Conservation (phyloP, 2,797 vertebrate genomes). For the Nyctalus aviator region DNA sequence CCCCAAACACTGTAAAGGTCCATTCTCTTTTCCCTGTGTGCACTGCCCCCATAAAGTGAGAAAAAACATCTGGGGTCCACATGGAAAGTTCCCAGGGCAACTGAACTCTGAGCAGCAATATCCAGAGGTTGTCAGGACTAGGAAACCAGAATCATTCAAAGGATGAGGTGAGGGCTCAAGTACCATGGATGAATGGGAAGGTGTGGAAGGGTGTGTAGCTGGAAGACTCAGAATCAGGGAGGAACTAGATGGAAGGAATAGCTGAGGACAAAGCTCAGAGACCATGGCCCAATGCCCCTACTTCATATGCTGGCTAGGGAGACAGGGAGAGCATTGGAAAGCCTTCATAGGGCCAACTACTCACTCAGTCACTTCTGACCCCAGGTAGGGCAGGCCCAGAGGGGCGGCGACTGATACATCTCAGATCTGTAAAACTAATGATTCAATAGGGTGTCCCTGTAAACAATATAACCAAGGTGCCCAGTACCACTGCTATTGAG, state of each 20-base stretch:
- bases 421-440: background rate
- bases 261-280: background rate
- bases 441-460: background rate
- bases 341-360: background rate
- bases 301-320: background rate
- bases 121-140: background rate
- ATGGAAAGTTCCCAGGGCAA: background rate
- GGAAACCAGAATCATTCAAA: background rate
- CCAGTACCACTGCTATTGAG: background rate
- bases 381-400: background rate
- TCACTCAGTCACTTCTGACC: background rate
- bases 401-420: accelerated
- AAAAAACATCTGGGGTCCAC: background rate
- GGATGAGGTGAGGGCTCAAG: background rate
- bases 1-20: background rate
- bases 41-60: background rate
- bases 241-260: no score
- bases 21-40: background rate
- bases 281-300: background rate
- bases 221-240: background rate
- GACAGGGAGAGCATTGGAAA: background rate
- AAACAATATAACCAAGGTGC: background rate
- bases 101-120: background rate
- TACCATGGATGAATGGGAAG: background rate
- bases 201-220: background rate